Evolutionary conservation across 2,113 vertebrate species (phyloP), one percentile per base, ranked within the genome.

Genomic region (Passer montanus): DNA sequence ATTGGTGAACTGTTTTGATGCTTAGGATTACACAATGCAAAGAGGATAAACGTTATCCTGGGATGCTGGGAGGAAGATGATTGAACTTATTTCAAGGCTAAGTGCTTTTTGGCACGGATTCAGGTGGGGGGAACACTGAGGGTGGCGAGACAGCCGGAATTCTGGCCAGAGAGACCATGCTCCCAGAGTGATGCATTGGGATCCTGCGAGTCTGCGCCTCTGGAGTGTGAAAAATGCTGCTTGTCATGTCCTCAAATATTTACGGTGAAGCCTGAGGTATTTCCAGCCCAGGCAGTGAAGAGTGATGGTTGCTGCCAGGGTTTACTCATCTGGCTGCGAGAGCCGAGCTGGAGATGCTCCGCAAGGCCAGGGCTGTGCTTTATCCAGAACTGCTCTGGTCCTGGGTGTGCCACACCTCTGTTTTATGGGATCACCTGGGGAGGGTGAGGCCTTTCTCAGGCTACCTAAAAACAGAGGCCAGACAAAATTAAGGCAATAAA

Each of bases 21-120:
- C 75, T 76, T 43, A 41, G 90, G 75, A 66, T 88, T 88, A 46
- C 70, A 73, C 66, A 33, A 35, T 5, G 70, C 77, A 89, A 94
- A 91, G 84, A 91, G 94, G 91, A 93, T 93, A 89, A 95, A 76
- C 0, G 13, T 94, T 87, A 68, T 64, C 80, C 37, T 43, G 91
- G 91, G 94, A 73, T 73, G 89, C 66, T 87, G 89, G 4, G n/a
- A 87, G 59, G 86, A 66, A 77, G 83, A 50, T 66, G 80, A 93
- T 80, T 86, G 66, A 62, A 55, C 59, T 90, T 22, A 14, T 85
- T 93, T 83, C 82, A 55, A 69, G 90, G 59, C 94, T 93, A 50
- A 94, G 72, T 83, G 92, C 24, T 79, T 83, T 60, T 43, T 94
- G 96, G 95, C 92, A 41, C 7, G 0, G 10, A 8, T 70, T 74